Base-by-base conservation (phyloP, 1,140 invertebrate species). In the Bombus haemorrhoidalis region DNA sequence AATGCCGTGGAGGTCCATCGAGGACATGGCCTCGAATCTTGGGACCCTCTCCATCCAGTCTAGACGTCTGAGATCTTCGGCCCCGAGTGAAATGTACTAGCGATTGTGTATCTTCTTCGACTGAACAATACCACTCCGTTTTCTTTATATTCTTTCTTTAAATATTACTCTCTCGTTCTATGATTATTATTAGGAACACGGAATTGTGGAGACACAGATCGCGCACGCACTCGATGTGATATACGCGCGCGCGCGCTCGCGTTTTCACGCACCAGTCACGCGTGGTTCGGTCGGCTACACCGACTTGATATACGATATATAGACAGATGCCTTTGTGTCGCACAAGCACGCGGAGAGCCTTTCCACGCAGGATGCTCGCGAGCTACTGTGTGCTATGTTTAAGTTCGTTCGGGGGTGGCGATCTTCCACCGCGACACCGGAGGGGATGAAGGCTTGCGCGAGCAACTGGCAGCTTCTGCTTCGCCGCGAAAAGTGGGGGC, bases 321-420 rank as follows among this genome's bases (percentile, higher is more conserved):
- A 78, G n/a, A 57, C 34, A 66, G 10, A 13, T n/a, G 37, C 41
- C 6, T 73, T 84, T 80, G 78, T 74, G 77, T 75, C 32, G 81
- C 69, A 89, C 83, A 78, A 83, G 85, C 87, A 90, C 90, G 89
- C 87, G 85, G 77, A 74, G 32, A 91, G 90, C 93, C 94, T 93
- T 94, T 93, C 88, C 92, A 91, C 91, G 87, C 83, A 88, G 91
- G 92, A 90, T 93, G 93, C 94, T 93, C 93, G 93, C 91, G 91
- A 95, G 94, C 95, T 95, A 95, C 95, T 95, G 95, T 94, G 94
- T 94, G 91, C 93, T 95, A 94, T 94, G 93, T 94, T 92, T 92
- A 93, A 93, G 92, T 85, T 88, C 71, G 89, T 83, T 90, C 90
- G 93, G 92, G 93, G 93, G 93, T 93, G 92, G 92, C 90, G 91